Evolutionary conservation across 2,888 invertebrate genomes (phyloP).

Genomic region (Blastobasis adustella): DNA sequence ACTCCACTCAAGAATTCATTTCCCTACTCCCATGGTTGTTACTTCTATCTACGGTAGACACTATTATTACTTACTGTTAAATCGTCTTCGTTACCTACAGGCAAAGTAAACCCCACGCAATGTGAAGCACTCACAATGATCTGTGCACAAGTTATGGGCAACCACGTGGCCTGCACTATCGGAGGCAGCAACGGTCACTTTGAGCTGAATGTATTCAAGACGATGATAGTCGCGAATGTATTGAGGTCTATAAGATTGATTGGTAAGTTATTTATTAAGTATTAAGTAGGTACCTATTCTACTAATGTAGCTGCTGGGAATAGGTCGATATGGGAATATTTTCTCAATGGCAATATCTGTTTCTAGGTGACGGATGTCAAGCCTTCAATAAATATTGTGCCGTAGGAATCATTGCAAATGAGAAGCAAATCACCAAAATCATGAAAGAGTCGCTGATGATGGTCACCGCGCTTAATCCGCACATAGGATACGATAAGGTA

Average conservation of each 20-base stretch:
- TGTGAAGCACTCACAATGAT: slow-evolving; percentile 99
- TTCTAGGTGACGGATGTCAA: slow-evolving; percentile 81
- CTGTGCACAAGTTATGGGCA: slow-evolving; percentile 97
- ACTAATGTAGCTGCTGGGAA: too few relatives aligned
- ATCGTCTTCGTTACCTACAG: slow-evolving; percentile 40
- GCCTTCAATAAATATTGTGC: slow-evolving; percentile 94
- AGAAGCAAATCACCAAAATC: slow-evolving; percentile 84
- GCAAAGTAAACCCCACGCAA: slow-evolving; percentile 99
- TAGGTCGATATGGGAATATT: too few relatives aligned
- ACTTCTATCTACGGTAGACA: too few relatives aligned
- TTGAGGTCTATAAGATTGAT: slow-evolving; percentile 90
- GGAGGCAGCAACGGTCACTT: slow-evolving; percentile 98
- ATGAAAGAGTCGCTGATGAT: slow-evolving; percentile 97
- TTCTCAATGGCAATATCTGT: too few relatives aligned
- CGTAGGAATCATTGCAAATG: slow-evolving; percentile 85
- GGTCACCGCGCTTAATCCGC: slow-evolving; percentile 97
- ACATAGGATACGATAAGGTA: slow-evolving; percentile 97
- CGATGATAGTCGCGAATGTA: slow-evolving; percentile 96
- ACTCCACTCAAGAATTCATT: too few relatives aligned
- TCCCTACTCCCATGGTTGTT: too few relatives aligned
- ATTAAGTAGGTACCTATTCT: too few relatives aligned
- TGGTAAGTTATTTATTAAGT: slow-evolving; percentile 51
- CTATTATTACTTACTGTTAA: too few relatives aligned
- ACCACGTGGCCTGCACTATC: slow-evolving; percentile 94
- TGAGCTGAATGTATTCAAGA: slow-evolving; percentile 98